Conservation (phyloP, 1,140 invertebrate genomes). For the Caenorhabditis brenneri region DNA sequence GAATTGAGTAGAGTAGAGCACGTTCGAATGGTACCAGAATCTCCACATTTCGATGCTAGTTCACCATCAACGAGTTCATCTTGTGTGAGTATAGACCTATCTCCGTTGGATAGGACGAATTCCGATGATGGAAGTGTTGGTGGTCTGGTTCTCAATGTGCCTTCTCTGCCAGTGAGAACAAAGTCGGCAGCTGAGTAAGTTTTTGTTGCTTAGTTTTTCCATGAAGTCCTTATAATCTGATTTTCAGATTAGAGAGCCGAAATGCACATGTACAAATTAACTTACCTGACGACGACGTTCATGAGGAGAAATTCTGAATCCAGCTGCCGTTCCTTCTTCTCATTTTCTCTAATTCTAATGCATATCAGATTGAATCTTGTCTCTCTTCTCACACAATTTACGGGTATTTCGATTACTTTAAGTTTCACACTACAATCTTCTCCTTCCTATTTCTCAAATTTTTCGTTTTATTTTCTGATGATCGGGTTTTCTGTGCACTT, state of each 20-base stretch:
- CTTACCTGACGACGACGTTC: conserved; percentile 16
- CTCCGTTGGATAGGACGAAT: neutral
- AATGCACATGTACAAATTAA: conserved; percentile 20
- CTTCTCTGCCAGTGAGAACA: neutral
- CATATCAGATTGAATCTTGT: conserved; percentile 29
- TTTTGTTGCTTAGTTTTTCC: too few relatives aligned
- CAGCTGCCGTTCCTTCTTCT: neutral
- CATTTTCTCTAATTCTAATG: neutral
- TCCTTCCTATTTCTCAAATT: neutral
- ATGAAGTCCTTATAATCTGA: neutral
- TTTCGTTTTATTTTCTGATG: neutral
- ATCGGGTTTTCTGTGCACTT: conserved; percentile 5
- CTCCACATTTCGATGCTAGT: neutral
- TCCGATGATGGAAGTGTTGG: conserved; percentile 8
- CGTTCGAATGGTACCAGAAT: neutral
- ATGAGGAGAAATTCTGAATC: conserved; percentile 2
- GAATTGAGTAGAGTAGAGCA: neutral
- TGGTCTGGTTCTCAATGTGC: neutral
- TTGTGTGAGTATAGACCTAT: conserved; percentile 5
- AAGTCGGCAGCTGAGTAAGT: conserved; percentile 6
- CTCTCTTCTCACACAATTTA: conserved; percentile 24
- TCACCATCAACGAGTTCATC: neutral
- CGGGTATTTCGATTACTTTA: conserved; percentile 34
- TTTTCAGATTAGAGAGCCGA: neutral
- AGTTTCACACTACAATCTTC: conserved; percentile 5